These are phyloP conservation scores for Lepidocolaptes lacrymiger DNA, from an alignment of 2,797 vertebrate genomes.

Conservation along the genomic window DNA sequence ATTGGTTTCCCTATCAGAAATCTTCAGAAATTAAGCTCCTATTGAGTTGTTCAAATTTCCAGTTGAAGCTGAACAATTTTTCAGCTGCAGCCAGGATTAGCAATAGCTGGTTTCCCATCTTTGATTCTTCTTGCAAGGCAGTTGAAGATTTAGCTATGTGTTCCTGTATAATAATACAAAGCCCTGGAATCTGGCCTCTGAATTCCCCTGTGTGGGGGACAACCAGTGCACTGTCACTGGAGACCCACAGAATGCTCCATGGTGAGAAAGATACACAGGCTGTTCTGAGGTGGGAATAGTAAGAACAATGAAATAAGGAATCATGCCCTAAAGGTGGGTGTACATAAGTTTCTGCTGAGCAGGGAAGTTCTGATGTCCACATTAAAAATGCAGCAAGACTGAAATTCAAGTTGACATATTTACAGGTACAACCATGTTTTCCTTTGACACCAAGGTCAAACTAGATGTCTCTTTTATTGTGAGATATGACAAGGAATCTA, in stretches of 20 bases:
- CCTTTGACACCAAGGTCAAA: background rate
- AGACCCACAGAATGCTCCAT: background rate
- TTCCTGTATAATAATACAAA: background rate
- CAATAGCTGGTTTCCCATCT: background rate
- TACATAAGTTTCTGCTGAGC: background rate
- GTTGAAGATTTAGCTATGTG: background rate
- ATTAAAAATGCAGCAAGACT: background rate
- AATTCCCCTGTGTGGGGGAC: background rate
- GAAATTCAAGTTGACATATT: background rate
- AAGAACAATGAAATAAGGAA: background rate
- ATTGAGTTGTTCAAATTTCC: background rate
- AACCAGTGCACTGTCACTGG: background rate
- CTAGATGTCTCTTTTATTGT: background rate
- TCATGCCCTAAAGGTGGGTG: background rate
- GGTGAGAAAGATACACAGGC: background rate
- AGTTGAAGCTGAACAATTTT: background rate
- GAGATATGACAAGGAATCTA: background rate
- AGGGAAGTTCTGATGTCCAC: background rate
- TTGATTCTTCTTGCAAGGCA: background rate
- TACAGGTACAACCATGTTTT: background rate
- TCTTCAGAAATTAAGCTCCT: background rate
- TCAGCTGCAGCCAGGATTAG: background rate
- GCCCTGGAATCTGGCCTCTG: background rate
- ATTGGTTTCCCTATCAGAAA: background rate
- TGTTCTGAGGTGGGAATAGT: background rate